Percentiles rank a stretch among this genome's conserved stretches.
Conservation (phyloP, 2,888 invertebrate species). For the Conus canariensis region DNA sequence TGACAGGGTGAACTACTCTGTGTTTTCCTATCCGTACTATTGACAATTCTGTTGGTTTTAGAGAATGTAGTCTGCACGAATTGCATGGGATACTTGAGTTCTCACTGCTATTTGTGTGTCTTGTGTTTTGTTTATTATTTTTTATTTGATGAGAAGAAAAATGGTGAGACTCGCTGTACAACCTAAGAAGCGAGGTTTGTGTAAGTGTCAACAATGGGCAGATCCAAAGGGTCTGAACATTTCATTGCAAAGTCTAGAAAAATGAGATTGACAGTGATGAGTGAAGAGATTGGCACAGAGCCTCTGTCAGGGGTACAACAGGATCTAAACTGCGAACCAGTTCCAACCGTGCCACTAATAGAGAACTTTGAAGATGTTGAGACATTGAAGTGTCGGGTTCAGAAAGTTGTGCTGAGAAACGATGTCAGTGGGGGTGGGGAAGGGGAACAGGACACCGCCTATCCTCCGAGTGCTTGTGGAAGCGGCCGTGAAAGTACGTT, state of each 20-base stretch:
- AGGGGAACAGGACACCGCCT: slow-evolving; percentile 8
- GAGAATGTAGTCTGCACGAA: neutral
- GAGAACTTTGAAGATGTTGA: slow-evolving; percentile 60
- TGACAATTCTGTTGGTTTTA: neutral
- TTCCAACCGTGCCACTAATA: slow-evolving; percentile 36
- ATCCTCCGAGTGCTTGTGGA: slow-evolving; percentile 23
- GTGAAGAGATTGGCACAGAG: slow-evolving; percentile 49
- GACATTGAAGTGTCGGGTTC: slow-evolving; percentile 57
- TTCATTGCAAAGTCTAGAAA: slow-evolving; percentile 40
- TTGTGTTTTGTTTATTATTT: slow-evolving; percentile 18
- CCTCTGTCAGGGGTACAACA: slow-evolving; percentile 41
- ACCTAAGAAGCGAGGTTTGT: slow-evolving; percentile 26
- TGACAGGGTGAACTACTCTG: neutral
- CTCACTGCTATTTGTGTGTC: neutral
- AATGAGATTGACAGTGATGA: slow-evolving; percentile 58
- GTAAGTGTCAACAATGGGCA: slow-evolving; percentile 50
- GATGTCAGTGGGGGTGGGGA: slow-evolving; percentile 19
- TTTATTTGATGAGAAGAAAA: slow-evolving; percentile 30
- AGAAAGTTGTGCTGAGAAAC: slow-evolving; percentile 12
- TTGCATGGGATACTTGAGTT: neutral
- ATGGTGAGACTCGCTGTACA: slow-evolving; percentile 24
- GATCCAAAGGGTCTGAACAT: slow-evolving; percentile 24
- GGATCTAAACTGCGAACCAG: slow-evolving; percentile 24
- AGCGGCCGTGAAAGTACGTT: slow-evolving; percentile 36
- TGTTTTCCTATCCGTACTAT: neutral